These are phyloP conservation scores for Azorinus chamasolen DNA, from an alignment of 2,888 invertebrate species.

Conservation along the genomic window DNA sequence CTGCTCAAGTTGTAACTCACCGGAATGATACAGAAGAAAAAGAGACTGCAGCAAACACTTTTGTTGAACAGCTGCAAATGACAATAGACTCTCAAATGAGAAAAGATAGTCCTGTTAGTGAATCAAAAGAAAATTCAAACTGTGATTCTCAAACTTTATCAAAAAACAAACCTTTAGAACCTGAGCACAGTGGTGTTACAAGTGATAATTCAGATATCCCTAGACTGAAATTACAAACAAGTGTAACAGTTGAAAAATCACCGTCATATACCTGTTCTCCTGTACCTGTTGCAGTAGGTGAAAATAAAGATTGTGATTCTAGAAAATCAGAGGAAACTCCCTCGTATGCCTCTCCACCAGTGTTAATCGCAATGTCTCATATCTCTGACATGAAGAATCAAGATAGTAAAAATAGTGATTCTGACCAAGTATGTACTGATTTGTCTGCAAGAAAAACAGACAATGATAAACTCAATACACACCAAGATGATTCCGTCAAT, in stretches of 20 bases:
- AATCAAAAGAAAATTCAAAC: constrained; percentile 1
- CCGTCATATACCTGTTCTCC: too few species aligned
- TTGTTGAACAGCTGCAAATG: constrained; percentile 13
- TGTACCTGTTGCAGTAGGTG: too few species aligned
- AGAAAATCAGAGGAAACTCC: background rate
- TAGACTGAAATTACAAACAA: constrained; percentile 45
- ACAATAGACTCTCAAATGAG: background rate
- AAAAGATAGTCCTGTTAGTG: constrained; percentile 1
- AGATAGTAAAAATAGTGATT: background rate
- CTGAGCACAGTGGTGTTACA: background rate
- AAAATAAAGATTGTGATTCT: too few species aligned
- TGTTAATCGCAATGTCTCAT: constrained; percentile 46
- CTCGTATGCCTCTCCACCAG: constrained; percentile 44
- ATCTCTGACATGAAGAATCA: constrained; percentile 8
- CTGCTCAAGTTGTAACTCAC: background rate
- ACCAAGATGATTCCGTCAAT: too few species aligned
- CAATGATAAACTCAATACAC: too few species aligned
- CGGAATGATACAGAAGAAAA: too few species aligned
- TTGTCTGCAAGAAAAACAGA: too few species aligned
- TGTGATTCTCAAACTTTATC: constrained; percentile 15
- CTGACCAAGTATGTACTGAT: too few species aligned
- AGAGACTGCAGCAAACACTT: background rate
- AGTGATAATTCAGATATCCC: constrained; percentile 55
- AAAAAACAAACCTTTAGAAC: too few species aligned
- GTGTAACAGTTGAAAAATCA: too few species aligned